phyloP scores from a whole-genome alignment of 2,113 vertebrate genomes.

The Turnix velox region DNA sequence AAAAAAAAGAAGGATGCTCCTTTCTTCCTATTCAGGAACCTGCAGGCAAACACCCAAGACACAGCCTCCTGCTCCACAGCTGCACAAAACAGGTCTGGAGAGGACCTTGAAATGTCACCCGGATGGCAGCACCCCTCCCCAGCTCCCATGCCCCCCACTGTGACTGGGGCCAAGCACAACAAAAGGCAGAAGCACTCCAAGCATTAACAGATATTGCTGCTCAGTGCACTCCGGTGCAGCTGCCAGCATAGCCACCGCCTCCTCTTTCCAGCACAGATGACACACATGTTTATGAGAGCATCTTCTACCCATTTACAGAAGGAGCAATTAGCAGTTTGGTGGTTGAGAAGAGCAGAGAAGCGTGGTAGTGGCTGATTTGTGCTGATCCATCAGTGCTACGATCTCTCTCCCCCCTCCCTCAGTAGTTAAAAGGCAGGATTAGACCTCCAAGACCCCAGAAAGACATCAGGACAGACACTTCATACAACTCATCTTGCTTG shows the following conservation, averaged over 20 bases:
- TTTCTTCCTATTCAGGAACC: background rate
- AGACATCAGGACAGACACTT: background rate
- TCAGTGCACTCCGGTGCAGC: background rate
- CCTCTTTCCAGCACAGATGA: background rate
- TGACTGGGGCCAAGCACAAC: constrained; percentile 14
- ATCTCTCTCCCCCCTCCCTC: background rate
- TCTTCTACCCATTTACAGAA: background rate
- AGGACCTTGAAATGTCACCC: constrained; percentile 37
- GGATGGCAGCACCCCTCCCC: background rate
- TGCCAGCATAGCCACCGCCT: background rate
- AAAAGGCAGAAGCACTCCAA: constrained; percentile 20
- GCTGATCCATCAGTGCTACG: background rate
- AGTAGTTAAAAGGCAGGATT: background rate
- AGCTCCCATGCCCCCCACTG: too few species aligned
- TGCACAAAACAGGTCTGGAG: constrained; percentile 20
- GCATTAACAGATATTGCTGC: constrained; percentile 31
- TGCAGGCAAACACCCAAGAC: background rate
- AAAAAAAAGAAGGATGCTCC: background rate
- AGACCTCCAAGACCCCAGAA: background rate
- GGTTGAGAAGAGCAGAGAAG: background rate
- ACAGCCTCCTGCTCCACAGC: background rate
- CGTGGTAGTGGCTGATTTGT: background rate
- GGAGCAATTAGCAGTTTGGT: background rate
- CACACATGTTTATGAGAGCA: background rate
- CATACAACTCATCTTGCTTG: accelerated